Evolutionary conservation across 2,888 invertebrate genomes (phyloP), one percentile per base, ranked within the genome.

Genomic region (Alloplasta piceator): DNA sequence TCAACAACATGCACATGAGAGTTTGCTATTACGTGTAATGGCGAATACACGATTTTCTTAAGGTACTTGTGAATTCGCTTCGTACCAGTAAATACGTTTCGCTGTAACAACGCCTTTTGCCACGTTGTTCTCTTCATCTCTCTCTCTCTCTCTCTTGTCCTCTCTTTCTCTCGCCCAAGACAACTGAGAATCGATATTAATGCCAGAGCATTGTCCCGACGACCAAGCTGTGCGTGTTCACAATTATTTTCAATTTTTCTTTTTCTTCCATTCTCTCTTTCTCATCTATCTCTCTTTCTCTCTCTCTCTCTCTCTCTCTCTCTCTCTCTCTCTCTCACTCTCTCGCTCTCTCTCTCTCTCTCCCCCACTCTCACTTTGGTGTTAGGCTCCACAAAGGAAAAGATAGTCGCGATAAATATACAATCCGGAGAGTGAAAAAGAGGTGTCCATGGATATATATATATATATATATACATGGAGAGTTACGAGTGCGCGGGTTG

Each of bases 371-470:
- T 9, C 12, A 5, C 48, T 48, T 48, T 12, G 48, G 48, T 48
- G 48, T 48, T 48, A 43, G 52, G 38, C 55, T 12, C 52, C 43
- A 52, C 63, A 52, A 52, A 41, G 72, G 63, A 63, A 55, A 64
- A 72, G 50, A 72, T 63, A 72, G 61, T 72, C 55, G 52, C 72
- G 72, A 72, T 72, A 72, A 72, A 61, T 41, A 63, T 52, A 72
- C 50, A 52, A 60, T 63, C 12, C n/a, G 38, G 12, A 55, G 55
- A 36, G 55, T 9, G 56, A 26, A 26, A 41, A 48, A 55, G 63
- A 12, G 52, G 36, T 5, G 5, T 12, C n/a, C 36, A 58, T 26
- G 50, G 50, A 16, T n/a, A 9, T 14, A 12, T 48, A 48, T 9
- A 48, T 48, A 12, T 9, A n/a, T n/a, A 16, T n/a, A 9, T 14